Conservation (phyloP, 2,888 invertebrate species). For the Synergus gifuensis region DNA sequence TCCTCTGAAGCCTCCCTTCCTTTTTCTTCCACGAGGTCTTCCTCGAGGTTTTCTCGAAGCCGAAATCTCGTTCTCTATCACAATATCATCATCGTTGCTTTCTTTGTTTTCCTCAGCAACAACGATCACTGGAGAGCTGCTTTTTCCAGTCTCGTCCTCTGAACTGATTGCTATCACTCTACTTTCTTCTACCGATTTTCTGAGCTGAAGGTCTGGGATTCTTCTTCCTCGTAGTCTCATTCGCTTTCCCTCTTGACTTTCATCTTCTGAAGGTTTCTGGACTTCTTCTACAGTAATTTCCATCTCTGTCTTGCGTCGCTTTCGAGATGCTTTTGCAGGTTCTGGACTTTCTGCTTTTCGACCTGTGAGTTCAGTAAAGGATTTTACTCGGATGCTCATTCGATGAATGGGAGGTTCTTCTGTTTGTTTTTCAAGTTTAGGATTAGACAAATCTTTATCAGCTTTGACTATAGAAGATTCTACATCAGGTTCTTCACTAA, state of each 20-base stretch:
- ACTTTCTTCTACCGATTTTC: slow-evolving; percentile 74
- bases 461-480: slow-evolving; percentile 35
- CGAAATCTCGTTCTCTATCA: slow-evolving; percentile 45
- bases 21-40: slow-evolving; percentile 55
- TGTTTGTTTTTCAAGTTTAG: slow-evolving; percentile 50
- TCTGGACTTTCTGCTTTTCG: slow-evolving; percentile 29
- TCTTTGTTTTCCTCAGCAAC: slow-evolving; percentile 47
- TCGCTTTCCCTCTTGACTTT: slow-evolving; percentile 70
- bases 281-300: slow-evolving; percentile 71
- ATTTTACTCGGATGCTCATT: slow-evolving; percentile 69
- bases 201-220: slow-evolving; percentile 66
- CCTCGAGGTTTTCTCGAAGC: slow-evolving; percentile 50
- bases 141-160: slow-evolving; percentile 66
- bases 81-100: slow-evolving; percentile 47
- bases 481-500: slow-evolving; percentile 27
- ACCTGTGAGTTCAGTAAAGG: slow-evolving; percentile 67
- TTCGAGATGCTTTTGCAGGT: slow-evolving; percentile 62
- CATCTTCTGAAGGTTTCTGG: slow-evolving; percentile 73
- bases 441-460: not conserved
- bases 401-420: slow-evolving; percentile 53
- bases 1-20: slow-evolving; percentile 53
- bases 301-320: slow-evolving; percentile 66
- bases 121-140: slow-evolving; percentile 4
- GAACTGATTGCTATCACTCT: slow-evolving; percentile 69
- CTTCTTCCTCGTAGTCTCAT: slow-evolving; percentile 70